Conservation (phyloP, 2,797 vertebrate species). For the Echeneis naucrates region DNA sequence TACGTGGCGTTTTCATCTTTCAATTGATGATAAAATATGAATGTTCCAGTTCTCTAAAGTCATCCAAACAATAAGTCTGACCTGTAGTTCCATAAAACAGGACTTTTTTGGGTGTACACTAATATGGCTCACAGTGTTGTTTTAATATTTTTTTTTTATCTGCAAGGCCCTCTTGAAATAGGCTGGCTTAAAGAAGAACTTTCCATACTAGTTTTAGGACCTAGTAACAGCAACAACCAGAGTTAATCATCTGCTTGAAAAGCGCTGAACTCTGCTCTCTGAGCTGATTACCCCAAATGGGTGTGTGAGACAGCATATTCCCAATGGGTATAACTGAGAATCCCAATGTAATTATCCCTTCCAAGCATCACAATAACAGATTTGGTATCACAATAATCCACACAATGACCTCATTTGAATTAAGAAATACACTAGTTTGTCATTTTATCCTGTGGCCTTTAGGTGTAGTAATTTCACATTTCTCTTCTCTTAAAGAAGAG, state of each 20-base stretch:
- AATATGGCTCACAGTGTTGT: no score
- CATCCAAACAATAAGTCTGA: background rate
- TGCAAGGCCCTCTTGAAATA: no score
- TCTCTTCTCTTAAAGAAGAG: conserved; percentile 9
- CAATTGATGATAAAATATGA: background rate
- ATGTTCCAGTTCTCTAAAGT: background rate
- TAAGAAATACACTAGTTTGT: background rate
- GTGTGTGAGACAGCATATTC: background rate
- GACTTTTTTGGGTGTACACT: no score
- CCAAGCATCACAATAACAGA: background rate
- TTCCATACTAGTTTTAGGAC: background rate
- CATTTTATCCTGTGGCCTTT: background rate
- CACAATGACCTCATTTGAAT: background rate
- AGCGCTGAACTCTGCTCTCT: background rate
- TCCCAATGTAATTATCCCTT: background rate
- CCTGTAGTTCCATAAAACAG: no score
- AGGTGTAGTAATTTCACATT: background rate
- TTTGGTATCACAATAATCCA: background rate
- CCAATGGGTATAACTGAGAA: background rate
- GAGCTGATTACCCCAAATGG: background rate
- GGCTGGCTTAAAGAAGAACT: background rate
- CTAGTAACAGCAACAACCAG: background rate
- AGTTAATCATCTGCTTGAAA: background rate
- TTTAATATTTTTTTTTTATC: no score
- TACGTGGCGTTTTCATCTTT: background rate